Evolutionary conservation across 2,113 vertebrate genomes (phyloP), one percentile per base, ranked within the genome.

Genomic region (Xenotilapia flavipinnis): DNA sequence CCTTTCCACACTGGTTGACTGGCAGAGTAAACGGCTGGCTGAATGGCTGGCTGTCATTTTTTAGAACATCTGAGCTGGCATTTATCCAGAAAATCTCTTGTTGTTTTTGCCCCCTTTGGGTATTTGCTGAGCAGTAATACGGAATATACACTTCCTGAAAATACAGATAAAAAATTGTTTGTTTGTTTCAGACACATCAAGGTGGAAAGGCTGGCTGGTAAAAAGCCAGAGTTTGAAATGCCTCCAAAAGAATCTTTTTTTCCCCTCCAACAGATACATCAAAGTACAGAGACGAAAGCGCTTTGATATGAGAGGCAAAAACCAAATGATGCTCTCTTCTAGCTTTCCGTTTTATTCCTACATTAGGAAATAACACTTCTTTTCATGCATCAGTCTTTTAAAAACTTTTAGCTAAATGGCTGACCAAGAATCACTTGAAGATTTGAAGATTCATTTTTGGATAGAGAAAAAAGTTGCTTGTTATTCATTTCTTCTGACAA

Each of bases 101-200:
- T 87, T 87, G 68, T 87, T 91, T 87, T 80, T 80, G 17, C 54
- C 26, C 87, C 92, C 87, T 33, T 81, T 85, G 90, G 91, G 86
- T 90, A 86, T 93, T 92, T 92, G 83, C 75, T 83, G 58, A 91
- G 79, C 11, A 53, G 51, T 90, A 81, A 91, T 88, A 93, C 79
- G 17, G 87, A 90, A 90, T 90, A 54, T 82, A 55, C 85, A 91
- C 86, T 92, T 93, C 90, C 90, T 92, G 81, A 90, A 92, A 94
- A 85, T 81, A 89, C 54, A 73, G 80, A 87, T 77, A 79, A 89
- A 83, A 87, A 47, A 80, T 15, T 26, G 31, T 83, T 36, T 84
- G 86, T 90, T 93, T 92, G 91, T 90, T 92, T 93, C 80, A 87
- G 70, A 82, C 65, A 87, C 87, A 94, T 93, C 90, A 90, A 93